Base-by-base conservation (phyloP, 2,888 invertebrate genomes). In the Dryobota labecula region DNA sequence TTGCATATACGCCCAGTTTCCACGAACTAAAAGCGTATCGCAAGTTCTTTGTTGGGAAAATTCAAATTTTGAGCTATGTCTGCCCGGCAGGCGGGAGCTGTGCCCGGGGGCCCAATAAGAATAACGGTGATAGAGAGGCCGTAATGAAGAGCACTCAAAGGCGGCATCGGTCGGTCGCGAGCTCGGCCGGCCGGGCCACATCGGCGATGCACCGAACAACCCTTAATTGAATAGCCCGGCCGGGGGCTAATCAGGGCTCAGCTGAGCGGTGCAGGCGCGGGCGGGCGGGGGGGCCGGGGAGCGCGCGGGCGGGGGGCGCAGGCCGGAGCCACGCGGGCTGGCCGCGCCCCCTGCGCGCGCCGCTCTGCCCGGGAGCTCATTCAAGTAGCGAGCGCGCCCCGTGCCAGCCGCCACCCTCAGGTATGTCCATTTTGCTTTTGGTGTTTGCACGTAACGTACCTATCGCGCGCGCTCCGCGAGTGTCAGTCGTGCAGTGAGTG, bases 291-390 rank as follows among this genome's bases (percentile, higher is more conserved):
- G 9, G 80, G 83, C 89, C 90, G 90, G 89, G 86, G 78, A 36
- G 88, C 83, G 41, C 13, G 71, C 36, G 62, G 45, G 38, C 43
- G 90, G 90, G 92, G 82, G 83, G 82, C 60, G 86, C 88, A 88
- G 85, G 88, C 94, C 90, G 96, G 96, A 96, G 95, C 95, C 95
- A 95, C 95, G 95, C 95, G 93, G 95, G 94, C 95, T 95, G 90
- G 95, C 94, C 97, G 97, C 97, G 97, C 97, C 96, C 96, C 96
- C 94, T 95, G 95, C 96, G 96, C 96, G 96, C 96, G 96, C 96
- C 96, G 96, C 94, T 84, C 92, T 94, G 96, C 96, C 91, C 88
- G 88, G 92, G 89, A 89, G 87, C 95, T 95, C 96, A 96, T 94
- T 96, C 95, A 95, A 95, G 95, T 95, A 93, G 94, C 94, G 92